phyloP scores from a whole-genome alignment of 2,888 invertebrate genomes.

The Drosophila birchii region DNA sequence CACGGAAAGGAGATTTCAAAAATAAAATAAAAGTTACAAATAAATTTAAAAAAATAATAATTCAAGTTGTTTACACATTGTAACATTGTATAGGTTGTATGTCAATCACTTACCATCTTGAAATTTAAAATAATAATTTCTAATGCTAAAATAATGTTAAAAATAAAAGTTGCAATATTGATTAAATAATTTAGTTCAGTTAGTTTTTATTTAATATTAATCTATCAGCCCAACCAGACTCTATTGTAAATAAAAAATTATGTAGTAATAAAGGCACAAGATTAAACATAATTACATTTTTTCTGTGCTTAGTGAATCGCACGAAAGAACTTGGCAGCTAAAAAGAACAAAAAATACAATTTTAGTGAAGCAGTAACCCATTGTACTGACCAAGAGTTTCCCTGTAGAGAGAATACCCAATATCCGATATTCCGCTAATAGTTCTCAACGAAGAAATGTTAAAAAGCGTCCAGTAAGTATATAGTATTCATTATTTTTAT shows the following conservation, averaged over 20 bases:
- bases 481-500: no score
- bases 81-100: no score
- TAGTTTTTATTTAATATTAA: neutral
- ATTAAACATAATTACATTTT: conserved; percentile 67
- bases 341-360: conserved; percentile 26
- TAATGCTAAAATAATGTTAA: neutral
- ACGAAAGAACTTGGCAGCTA: conserved; percentile 52
- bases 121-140: neutral
- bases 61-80: no score
- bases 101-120: neutral
- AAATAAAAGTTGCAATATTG: neutral
- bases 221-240: neutral
- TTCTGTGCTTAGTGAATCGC: conserved; percentile 68
- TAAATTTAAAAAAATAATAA: no score
- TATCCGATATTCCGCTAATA: neutral
- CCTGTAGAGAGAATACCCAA: no score
- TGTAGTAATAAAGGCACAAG: conserved; percentile 1
- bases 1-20: no score
- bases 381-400: neutral
- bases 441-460: neutral
- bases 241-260: neutral
- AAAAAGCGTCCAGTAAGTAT: neutral
- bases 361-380: neutral
- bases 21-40: no score
- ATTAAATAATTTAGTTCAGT: neutral